Base-by-base conservation (phyloP, 2,888 invertebrate genomes). In the Xestia rhomboidea region DNA sequence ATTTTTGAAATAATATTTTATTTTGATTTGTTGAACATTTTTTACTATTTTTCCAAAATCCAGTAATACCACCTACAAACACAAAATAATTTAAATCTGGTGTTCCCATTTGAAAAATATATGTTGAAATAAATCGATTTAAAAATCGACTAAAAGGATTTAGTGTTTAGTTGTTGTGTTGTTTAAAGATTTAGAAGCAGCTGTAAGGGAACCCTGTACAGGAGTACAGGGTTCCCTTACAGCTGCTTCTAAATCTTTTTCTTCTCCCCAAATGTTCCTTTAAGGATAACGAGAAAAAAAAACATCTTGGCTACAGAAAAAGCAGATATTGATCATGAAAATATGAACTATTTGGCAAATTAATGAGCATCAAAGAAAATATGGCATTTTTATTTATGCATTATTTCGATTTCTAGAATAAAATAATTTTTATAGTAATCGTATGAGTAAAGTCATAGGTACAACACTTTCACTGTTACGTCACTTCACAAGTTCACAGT, bases 381-480 rank as follows among this genome's bases (percentile, higher is more conserved):
- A 54, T n/a, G n/a, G n/a, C 5, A 5, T 54, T n/a, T 54, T 13
- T 24, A 3, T 49, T 18, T 7, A 49, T 7, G 11, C 44, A 13
- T 44, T 10, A 24, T 49, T 49, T 49, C 24, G 49, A 49, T 24
- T 49, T 49, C 21, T 49, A 49, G 8, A 24, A 49, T 21, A 49
- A 49, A 49, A 49, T 49, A 7, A 21, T 49, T 2, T 1, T 46
- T 51, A n/a, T 44, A 7, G 8, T 8, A 38, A 38, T 38, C 7
- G 8, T 38, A 38, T 38, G 38, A 38, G 10, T 41, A 10, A 41
- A 41, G 21, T 24, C 11, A 27, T 18, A 10, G 18, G 46, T 7
- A 63, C 81, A 73, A 64, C 74, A 70, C 76, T 77, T 66, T 34
- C 27, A 71, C n/a, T 69, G 60, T 93, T 93, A 93, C 93, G 92